Conservation (phyloP, 2,888 invertebrate genomes). For the Aleiodes alternator region DNA sequence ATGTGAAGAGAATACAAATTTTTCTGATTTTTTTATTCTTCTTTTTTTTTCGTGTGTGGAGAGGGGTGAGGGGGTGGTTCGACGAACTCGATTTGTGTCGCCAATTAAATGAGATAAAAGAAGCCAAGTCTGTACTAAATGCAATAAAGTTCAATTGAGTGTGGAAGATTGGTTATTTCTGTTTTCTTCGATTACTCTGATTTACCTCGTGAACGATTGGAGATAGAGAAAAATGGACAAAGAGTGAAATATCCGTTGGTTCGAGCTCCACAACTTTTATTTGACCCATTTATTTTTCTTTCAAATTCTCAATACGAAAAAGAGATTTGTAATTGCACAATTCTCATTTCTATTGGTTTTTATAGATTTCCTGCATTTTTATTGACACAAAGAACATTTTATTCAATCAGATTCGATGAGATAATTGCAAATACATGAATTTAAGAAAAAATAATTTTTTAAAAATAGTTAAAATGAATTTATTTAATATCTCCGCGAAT, state of each 20-base stretch:
- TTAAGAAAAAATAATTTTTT: no score
- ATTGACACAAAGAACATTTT: no score
- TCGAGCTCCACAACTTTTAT: background rate
- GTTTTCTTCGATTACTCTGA: background rate
- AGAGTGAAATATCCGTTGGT: background rate
- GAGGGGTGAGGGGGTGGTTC: slow-evolving; percentile 3
- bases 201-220: background rate
- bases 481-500: no score
- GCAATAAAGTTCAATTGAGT: slow-evolving; percentile 14
- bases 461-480: no score
- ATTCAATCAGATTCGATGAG: no score
- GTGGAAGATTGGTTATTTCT: slow-evolving; percentile 12
- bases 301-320: background rate
- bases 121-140: slow-evolving; percentile 16
- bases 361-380: no score
- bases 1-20: slow-evolving; percentile 6
- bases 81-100: slow-evolving; percentile 25
- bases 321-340: background rate
- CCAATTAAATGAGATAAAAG: slow-evolving; percentile 16
- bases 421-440: no score
- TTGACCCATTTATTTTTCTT: no score
- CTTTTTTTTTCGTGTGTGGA: background rate
- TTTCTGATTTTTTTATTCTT: background rate
- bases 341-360: no score
- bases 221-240: background rate